These are phyloP conservation scores for Drosophila demipolita DNA, from an alignment of 2,888 invertebrate genomes.

Conservation along the genomic window DNA sequence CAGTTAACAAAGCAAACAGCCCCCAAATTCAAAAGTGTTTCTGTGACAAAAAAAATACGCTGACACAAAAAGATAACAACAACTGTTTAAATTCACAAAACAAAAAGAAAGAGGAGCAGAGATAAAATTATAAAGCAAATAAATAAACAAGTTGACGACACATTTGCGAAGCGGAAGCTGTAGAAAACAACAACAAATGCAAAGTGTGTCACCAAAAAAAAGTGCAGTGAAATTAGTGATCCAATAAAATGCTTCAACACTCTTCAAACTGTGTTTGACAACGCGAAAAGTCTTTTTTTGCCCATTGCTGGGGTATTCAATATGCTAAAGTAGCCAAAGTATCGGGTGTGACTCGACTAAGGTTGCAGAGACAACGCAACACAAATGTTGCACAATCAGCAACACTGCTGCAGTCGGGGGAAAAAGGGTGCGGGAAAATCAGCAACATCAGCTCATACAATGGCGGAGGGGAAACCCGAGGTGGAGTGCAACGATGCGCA, in stretches of 20 bases:
- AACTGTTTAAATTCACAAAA: slow-evolving; percentile 54
- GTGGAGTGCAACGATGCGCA: slow-evolving; percentile 17
- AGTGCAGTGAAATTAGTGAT: slow-evolving; percentile 20
- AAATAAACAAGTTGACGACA: slow-evolving; percentile 65
- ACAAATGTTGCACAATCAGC: slow-evolving; percentile 63
- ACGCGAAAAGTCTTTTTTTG: slow-evolving; percentile 20
- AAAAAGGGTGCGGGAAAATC: slow-evolving; percentile 37
- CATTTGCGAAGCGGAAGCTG: slow-evolving; percentile 65
- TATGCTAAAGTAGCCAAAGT: not conserved
- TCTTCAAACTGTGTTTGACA: slow-evolving; percentile 12
- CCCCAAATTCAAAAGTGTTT: slow-evolving; percentile 27
- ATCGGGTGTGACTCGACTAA: slow-evolving; percentile 41
- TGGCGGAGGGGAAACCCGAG: slow-evolving; percentile 16
- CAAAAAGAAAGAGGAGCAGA: slow-evolving; percentile 29
- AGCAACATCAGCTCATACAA: slow-evolving; percentile 48
- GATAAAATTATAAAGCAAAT: slow-evolving; percentile 44
- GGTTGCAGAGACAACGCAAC: slow-evolving; percentile 32
- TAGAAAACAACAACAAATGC: slow-evolving; percentile 1
- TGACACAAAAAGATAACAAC: slow-evolving; percentile 75
- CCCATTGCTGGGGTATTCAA: slow-evolving; percentile 53
- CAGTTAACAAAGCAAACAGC: slow-evolving; percentile 44
- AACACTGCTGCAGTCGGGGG: slow-evolving; percentile 11
- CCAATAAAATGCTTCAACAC: slow-evolving; percentile 24
- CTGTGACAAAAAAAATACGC: slow-evolving; percentile 40
- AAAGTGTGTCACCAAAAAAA: slow-evolving; percentile 31